A percentile compares a stretch with the other conserved stretches of the same genome.
These are phyloP conservation scores for Apomyelois bistriatella DNA, from an alignment of 2,888 invertebrate genomes.

Conservation along the genomic window DNA sequence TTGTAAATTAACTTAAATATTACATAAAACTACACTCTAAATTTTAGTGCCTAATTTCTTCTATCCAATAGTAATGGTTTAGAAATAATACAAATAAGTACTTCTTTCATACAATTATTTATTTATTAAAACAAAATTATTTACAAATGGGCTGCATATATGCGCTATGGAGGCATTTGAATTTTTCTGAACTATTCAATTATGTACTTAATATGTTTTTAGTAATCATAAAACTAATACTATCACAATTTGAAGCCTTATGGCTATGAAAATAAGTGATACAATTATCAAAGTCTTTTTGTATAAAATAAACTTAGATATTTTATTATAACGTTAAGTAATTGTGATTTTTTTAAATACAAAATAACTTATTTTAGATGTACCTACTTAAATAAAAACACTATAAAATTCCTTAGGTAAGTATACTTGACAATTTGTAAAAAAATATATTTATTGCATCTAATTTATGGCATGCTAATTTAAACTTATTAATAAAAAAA, in stretches of 20 bases:
- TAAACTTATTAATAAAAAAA: constrained; percentile 22
- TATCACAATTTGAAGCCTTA: constrained; percentile 37
- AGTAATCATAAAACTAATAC: constrained; percentile 24
- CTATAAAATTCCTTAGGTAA: constrained; percentile 13
- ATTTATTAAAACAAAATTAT: constrained; percentile 30
- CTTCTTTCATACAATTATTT: constrained; percentile 8
- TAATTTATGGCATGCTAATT: constrained; percentile 70
- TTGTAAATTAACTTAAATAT: no score
- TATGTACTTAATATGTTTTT: constrained; percentile 12
- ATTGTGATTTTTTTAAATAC: not conserved
- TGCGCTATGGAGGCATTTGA: constrained; percentile 3
- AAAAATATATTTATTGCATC: constrained; percentile 52
- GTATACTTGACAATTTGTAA: constrained; percentile 41
- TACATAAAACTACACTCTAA: no score
- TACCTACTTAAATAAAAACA: constrained; percentile 11
- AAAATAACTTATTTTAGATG: not conserved
- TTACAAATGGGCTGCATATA: constrained; percentile 30
- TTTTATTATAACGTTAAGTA: not conserved
- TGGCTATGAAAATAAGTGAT: constrained; percentile 14
- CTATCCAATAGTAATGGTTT: not conserved
- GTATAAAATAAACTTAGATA: constrained; percentile 5
- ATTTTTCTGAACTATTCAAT: constrained; percentile 16
- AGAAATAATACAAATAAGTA: not conserved
- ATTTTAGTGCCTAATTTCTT: no score
- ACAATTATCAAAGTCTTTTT: constrained; percentile 2